Evolutionary conservation across 2,888 invertebrate genomes (phyloP), one percentile per base, ranked within the genome.

Genomic region (Sarcophaga carnaria): DNA sequence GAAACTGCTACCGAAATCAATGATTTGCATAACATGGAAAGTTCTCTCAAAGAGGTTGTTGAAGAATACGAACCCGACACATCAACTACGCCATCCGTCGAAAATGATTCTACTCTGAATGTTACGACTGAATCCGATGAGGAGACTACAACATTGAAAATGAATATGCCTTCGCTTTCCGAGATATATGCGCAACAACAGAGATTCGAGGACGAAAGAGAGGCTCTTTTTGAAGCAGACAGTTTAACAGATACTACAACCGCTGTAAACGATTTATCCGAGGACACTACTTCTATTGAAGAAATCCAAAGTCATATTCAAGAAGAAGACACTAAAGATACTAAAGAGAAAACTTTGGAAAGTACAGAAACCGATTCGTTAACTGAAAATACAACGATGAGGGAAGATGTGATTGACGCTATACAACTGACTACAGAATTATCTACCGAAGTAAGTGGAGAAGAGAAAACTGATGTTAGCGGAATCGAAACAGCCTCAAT

Each of bases 151-250:
- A 90, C 90, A n/a, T 88, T 77, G 22, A 89, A 81, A n/a, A 74
- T 89, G 45, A 89, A 90, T 4, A 69, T 90, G 63, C 70, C 90
- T 25, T 91, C 91, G 49, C 83, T 91, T n/a, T 89, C 91, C 5
- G 86, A 90, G 85, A 90, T 90, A 70, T 89, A 90, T 86, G 90
- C 89, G 20, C 90, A 91, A 78, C 90, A 91, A 37, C 92, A 92
- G 20, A 25, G 67, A 3, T 25, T 67, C 54, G 88, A 91, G 77
- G 85, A 90, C 17, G 89, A 89, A 25, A 89, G 88, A 80, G 90
- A 90, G 66, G 83, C 88, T 47, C 72, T 88, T 37, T 90, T 89
- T 88, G 89, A 91, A 45, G 78, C 66, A 2, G 66, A 88, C 5
- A 80, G 74, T 37, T 49, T 66, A 0, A 2, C 64, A 14, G 80